Percentiles rank a stretch among this genome's conserved stretches.
Conservation (phyloP, 2,888 invertebrate species). For the Philopedon plagiatum region DNA sequence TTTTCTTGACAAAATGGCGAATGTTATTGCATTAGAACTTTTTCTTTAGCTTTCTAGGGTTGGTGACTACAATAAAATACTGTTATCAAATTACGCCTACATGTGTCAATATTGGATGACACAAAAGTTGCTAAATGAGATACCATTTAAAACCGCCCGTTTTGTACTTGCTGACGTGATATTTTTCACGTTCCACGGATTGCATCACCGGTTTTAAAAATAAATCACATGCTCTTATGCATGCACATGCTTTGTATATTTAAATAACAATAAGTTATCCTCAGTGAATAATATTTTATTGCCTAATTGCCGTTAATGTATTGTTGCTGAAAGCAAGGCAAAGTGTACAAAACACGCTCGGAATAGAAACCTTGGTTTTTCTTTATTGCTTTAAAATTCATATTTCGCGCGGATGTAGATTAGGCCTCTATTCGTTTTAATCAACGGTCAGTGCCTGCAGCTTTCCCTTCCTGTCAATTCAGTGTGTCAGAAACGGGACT, state of each 20-base stretch:
- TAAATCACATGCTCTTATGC: not conserved
- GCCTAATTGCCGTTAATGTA: too few species aligned
- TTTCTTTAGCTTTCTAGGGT: too few species aligned
- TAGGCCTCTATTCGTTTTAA: not conserved
- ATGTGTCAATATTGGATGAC: not conserved
- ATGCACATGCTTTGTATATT: not conserved
- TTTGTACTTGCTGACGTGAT: constrained; percentile 16
- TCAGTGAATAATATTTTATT: too few species aligned
- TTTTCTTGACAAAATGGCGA: not conserved
- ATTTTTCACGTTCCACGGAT: constrained; percentile 2
- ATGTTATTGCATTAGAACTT: too few species aligned
- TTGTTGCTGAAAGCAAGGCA: too few species aligned
- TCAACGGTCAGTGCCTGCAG: too few species aligned
- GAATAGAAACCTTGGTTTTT: too few species aligned
- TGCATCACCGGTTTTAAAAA: not conserved
- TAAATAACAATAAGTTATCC: not conserved
- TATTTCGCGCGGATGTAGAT: not conserved
- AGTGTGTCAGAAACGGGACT: not conserved
- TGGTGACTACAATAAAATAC: too few species aligned
- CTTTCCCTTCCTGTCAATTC: too few species aligned
- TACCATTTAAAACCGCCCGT: not conserved
- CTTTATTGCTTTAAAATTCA: too few species aligned
- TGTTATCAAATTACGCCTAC: not conserved
- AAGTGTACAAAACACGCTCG: too few species aligned
- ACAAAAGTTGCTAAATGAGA: not conserved